These are phyloP conservation scores for Nycteola revayana DNA, from an alignment of 2,888 invertebrate species.

Conservation along the genomic window DNA sequence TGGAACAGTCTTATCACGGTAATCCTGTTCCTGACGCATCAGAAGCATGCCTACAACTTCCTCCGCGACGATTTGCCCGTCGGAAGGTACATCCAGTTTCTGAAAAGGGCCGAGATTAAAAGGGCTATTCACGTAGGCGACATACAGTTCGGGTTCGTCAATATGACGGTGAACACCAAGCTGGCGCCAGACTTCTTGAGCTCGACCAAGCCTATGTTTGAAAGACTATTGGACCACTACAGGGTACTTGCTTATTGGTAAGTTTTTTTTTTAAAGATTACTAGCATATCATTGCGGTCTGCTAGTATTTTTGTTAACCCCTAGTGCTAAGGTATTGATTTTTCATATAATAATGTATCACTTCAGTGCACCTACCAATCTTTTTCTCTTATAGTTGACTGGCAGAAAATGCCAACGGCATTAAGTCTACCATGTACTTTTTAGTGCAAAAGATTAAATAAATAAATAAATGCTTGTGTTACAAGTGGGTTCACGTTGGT, in stretches of 20 bases:
- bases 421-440: too few species aligned
- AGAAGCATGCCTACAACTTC: slow-evolving; percentile 67
- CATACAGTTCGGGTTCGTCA: slow-evolving; percentile 50
- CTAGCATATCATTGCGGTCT: too few species aligned
- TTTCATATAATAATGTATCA: too few species aligned
- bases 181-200: slow-evolving; percentile 62
- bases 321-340: too few species aligned
- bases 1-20: slow-evolving; percentile 51
- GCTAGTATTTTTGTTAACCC: too few species aligned
- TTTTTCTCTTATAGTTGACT: too few species aligned
- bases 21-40: slow-evolving; percentile 49
- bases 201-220: slow-evolving; percentile 50
- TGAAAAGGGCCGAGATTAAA: slow-evolving; percentile 48
- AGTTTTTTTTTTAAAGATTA: too few species aligned
- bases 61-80: slow-evolving; percentile 50
- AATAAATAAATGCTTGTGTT: too few species aligned
- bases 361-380: too few species aligned
- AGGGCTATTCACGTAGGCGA: slow-evolving; percentile 66
- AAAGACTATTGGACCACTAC: slow-evolving; percentile 59
- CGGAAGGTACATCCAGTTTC: slow-evolving; percentile 42
- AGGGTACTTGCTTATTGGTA: slow-evolving; percentile 60
- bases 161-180: slow-evolving; percentile 52
- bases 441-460: too few species aligned
- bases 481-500: too few species aligned
- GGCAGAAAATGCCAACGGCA: too few species aligned